Percentiles rank a stretch among this genome's conserved stretches.
Conservation (phyloP, 2,797 vertebrate genomes). For the Sebastes goodei region DNA sequence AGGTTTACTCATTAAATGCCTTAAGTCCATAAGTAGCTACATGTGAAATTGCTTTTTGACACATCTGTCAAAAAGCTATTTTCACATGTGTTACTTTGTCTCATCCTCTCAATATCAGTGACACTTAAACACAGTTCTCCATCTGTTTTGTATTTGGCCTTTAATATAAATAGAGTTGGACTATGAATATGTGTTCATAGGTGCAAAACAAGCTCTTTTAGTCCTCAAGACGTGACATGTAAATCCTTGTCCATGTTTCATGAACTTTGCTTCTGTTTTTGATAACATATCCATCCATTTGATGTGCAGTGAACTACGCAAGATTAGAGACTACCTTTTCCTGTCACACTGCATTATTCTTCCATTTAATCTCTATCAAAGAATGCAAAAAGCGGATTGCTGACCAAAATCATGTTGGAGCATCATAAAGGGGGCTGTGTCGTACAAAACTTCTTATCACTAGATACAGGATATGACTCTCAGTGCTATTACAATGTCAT, state of each 20-base stretch:
- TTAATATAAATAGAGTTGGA: not conserved
- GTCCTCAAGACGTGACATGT: not conserved
- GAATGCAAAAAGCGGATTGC: conserved; percentile 25
- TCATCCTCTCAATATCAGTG: not conserved
- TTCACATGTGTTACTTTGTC: conserved; percentile 29
- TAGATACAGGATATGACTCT: conserved; percentile 15
- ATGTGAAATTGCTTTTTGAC: not conserved
- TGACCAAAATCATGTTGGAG: conserved; percentile 17
- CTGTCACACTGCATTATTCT: conserved; percentile 42
- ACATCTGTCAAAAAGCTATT: conserved; percentile 50
- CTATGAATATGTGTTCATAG: not conserved
- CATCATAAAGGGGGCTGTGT: conserved; percentile 3
- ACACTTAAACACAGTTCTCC: not conserved
- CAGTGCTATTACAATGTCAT: conserved; percentile 30
- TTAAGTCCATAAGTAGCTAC: not conserved
- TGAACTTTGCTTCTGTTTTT: conserved; percentile 39
- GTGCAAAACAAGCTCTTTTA: conserved; percentile 4
- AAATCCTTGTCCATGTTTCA: conserved; percentile 6
- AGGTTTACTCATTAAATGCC: too few species aligned
- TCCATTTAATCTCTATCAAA: conserved; percentile 52
- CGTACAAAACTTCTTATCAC: conserved; percentile 31
- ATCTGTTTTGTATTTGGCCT: not conserved
- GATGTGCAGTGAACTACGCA: conserved; percentile 10
- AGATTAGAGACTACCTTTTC: conserved; percentile 10
- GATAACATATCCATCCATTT: conserved; percentile 30